Evolutionary conservation across 2,113 vertebrate species (phyloP).

Genomic region (Cavia aperea): DNA sequence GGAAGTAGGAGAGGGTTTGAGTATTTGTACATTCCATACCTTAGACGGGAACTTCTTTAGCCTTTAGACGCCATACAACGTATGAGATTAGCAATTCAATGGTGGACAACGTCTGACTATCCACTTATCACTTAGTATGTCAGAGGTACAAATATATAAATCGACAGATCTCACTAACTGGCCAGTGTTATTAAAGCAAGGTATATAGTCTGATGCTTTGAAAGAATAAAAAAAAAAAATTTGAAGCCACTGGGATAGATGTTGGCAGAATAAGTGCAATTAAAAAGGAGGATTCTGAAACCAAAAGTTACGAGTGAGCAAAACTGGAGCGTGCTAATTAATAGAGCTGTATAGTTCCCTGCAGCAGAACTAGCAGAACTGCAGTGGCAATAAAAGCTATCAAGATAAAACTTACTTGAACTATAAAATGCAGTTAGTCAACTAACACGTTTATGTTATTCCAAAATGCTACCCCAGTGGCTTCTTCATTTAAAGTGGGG

Average conservation of each 20-base stretch:
- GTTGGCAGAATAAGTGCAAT: neutral
- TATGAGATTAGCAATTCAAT: neutral
- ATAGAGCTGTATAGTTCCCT: neutral
- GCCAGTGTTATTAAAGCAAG: neutral
- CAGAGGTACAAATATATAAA: neutral
- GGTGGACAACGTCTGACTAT: neutral
- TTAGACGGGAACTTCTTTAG: neutral
- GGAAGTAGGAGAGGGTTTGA: no score
- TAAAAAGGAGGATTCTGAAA: neutral
- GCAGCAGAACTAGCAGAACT: neutral
- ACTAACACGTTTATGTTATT: neutral
- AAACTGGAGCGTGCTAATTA: conserved; percentile 32
- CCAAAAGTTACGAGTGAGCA: neutral
- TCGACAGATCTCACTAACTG: neutral
- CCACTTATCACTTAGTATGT: neutral
- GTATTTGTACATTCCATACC: neutral
- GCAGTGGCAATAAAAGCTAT: neutral
- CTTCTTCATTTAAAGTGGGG: neutral
- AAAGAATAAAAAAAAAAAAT: neutral
- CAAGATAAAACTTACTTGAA: neutral
- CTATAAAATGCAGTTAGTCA: neutral
- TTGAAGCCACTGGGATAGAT: neutral
- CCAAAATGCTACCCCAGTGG: neutral
- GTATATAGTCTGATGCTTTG: neutral
- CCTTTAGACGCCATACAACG: no score